Evolutionary conservation across 2,888 invertebrate genomes (phyloP), one percentile per base, ranked within the genome.

Genomic region (Chirona hameri): DNA sequence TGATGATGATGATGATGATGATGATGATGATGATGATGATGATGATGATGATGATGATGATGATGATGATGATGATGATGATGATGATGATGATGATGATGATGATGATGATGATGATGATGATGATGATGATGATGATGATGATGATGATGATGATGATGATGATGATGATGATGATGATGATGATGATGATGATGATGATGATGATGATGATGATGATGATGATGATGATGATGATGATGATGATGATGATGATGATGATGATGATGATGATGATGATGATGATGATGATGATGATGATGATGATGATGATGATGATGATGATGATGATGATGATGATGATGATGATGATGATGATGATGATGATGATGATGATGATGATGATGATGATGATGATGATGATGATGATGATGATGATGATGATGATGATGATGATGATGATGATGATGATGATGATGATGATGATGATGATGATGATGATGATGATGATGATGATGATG

Each of bases 1-100:
- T 65, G 65, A 65, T 65, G n/a, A 65, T 65, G n/a, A 65, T 65
- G n/a, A 65, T 65, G n/a, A 65, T 65, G 65, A 65, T 65, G n/a
- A 65, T 65, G n/a, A 65, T 65, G n/a, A 65, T 65, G n/a, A 65
- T 65, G n/a, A 65, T n/a, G n/a, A 65, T 65, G 65, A 65, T 65
- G n/a, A 65, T 65, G 65, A 65, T 65, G n/a, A 65, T 65, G 65
- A 65, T 65, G n/a, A 65, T 65, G n/a, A 65, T 65, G 65, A 65
- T 65, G n/a, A 65, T 65, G n/a, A 65, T 65, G n/a, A n/a, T 65
- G n/a, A 65, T 65, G n/a, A 65, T 65, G n/a, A 65, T 65, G n/a
- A 65, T 65, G 65, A 65, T 65, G 65, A 65, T 65, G 65, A 65
- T 65, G 65, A 65, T 65, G 65, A 65, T 65, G 65, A 65, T 65